Evolutionary conservation across 2,797 vertebrate genomes (phyloP).

Genomic region (Rhodeus uyekii): DNA sequence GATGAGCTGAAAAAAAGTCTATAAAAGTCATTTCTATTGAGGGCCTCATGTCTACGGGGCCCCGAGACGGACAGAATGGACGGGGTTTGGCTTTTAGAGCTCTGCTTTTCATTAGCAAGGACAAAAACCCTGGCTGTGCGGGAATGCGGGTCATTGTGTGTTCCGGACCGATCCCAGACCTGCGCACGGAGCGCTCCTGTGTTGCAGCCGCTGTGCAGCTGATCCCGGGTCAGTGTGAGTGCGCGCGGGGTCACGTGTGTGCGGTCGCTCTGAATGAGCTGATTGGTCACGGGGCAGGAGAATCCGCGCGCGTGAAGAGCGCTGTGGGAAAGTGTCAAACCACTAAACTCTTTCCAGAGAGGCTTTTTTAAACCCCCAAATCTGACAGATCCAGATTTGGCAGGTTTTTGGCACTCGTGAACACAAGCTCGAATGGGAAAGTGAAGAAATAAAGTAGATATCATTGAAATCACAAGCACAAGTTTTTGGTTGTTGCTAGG

Average conservation of each 20-base stretch:
- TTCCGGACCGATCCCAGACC: constrained; percentile 52
- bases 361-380: constrained; percentile 40
- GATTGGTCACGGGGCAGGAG: constrained; percentile 91
- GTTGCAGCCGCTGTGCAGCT: background rate
- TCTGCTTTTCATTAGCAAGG: constrained; percentile 79
- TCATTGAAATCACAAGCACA: background rate
- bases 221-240: constrained; percentile 34
- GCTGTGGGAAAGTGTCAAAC: constrained; percentile 98
- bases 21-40: constrained; percentile 99
- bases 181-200: background rate
- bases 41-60: constrained; percentile 94
- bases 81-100: constrained; percentile 69
- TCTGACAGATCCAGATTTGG: background rate
- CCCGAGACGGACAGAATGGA: constrained; percentile 87
- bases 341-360: constrained; percentile 83
- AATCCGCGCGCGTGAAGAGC: constrained; percentile 80
- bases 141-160: constrained; percentile 65
- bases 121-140: constrained; percentile 83
- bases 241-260: constrained; percentile 95
- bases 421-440: no score
- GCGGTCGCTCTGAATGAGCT: constrained; percentile 89
- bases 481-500: background rate
- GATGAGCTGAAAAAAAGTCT: constrained; percentile 93
- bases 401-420: background rate
- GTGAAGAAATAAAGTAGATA: background rate